phyloP scores from a whole-genome alignment of 1,140 invertebrate species.

The Thaumatotibia leucotreta region DNA sequence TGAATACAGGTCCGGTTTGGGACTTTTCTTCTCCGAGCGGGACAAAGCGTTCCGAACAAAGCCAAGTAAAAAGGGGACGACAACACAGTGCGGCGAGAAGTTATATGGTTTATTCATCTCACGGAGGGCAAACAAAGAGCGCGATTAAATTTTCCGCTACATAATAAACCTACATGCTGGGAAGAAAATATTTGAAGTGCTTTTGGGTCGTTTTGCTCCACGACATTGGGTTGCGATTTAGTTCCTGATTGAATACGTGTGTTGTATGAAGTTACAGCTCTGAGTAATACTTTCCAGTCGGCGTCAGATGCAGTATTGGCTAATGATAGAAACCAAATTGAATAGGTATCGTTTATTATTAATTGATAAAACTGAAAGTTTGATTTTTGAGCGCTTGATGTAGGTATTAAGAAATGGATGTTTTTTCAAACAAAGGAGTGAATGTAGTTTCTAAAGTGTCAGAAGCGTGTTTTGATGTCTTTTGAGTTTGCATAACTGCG shows the following conservation, averaged over 20 bases:
- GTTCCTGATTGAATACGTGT: slow-evolving; percentile 13
- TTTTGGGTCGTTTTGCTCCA: slow-evolving; percentile 8
- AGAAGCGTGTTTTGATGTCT: no score
- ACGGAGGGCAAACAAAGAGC: slow-evolving; percentile 60
- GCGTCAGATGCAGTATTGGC: neutral
- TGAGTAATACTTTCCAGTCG: neutral
- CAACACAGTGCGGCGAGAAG: slow-evolving; percentile 29
- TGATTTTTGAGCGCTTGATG: neutral
- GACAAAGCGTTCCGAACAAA: slow-evolving; percentile 35
- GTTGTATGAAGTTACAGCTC: neutral
- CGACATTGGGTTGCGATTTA: slow-evolving; percentile 13
- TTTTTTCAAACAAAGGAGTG: no score
- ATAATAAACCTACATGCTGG: slow-evolving; percentile 58
- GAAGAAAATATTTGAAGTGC: slow-evolving; percentile 27
- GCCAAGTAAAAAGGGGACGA: slow-evolving; percentile 32
- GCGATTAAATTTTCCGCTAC: slow-evolving; percentile 71
- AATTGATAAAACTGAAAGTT: neutral
- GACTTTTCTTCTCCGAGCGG: slow-evolving; percentile 37
- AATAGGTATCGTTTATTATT: neutral
- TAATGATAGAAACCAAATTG: neutral
- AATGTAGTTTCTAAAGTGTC: no score
- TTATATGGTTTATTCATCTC: slow-evolving; percentile 64
- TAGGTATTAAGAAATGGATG: neutral
- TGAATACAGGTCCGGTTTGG: slow-evolving; percentile 45
- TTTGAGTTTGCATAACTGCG: no score